Evolutionary conservation across 2,113 vertebrate genomes (phyloP).

Genomic region (Pao palembangensis): DNA sequence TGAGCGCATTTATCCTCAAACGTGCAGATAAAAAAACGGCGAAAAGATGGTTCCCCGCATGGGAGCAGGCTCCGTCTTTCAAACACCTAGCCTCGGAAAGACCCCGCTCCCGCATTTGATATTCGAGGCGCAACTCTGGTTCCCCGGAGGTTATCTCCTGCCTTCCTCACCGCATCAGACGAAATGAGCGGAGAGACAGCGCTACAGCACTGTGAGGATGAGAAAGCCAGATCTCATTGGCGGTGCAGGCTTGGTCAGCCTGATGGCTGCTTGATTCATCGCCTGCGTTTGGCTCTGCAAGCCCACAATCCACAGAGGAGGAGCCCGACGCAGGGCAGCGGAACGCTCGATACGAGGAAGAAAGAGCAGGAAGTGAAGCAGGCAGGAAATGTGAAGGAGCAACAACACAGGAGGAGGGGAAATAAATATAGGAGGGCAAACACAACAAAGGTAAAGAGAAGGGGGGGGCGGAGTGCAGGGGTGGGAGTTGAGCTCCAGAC

Average conservation of each 20-base stretch:
- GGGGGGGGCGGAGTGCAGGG: constrained; percentile 14
- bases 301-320: constrained; percentile 11
- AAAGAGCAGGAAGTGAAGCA: constrained; percentile 36
- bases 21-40: constrained; percentile 5
- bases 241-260: constrained; percentile 32
- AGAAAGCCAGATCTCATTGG: constrained; percentile 34
- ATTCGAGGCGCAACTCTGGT: constrained; percentile 4
- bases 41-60: constrained; percentile 30
- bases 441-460: constrained; percentile 48
- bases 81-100: constrained; percentile 38
- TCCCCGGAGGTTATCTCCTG: constrained; percentile 30
- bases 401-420: not conserved
- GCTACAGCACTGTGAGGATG: constrained; percentile 13
- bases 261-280: constrained; percentile 33
- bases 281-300: constrained; percentile 19
- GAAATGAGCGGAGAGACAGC: constrained; percentile 20
- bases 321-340: constrained; percentile 18
- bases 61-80: constrained; percentile 51
- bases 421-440: constrained; percentile 24
- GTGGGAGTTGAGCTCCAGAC: constrained; percentile 40
- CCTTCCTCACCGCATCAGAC: constrained; percentile 29
- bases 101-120: constrained; percentile 37
- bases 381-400: constrained; percentile 35
- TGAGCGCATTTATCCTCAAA: not conserved
- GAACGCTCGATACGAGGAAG: constrained; percentile 31